Evolutionary conservation across 2,888 invertebrate species (phyloP).

Genomic region (Stenodera caucasica): DNA sequence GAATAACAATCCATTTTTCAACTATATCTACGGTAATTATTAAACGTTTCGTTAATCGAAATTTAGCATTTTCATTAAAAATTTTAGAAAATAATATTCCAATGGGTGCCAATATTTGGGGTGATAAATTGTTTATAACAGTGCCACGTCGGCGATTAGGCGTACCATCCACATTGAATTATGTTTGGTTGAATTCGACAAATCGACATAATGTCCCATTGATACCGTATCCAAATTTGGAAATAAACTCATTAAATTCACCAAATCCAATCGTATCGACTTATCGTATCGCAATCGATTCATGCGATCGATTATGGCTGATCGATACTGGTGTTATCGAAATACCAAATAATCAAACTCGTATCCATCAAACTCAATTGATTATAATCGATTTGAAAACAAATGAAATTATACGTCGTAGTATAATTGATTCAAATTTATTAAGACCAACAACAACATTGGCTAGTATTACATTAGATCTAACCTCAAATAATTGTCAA

Average conservation of each 20-base stretch:
- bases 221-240: slow-evolving; percentile 61
- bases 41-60: not conserved
- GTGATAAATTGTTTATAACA: slow-evolving; percentile 69
- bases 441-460: slow-evolving; percentile 58
- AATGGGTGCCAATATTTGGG: slow-evolving; percentile 67
- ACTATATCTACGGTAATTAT: slow-evolving; percentile 20
- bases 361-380: slow-evolving; percentile 64
- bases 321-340: slow-evolving; percentile 76
- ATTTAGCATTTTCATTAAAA: not conserved
- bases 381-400: slow-evolving; percentile 69
- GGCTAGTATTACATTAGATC: slow-evolving; percentile 72
- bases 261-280: slow-evolving; percentile 62
- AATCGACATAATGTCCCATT: slow-evolving; percentile 58
- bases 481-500: slow-evolving; percentile 60
- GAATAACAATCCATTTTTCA: not conserved
- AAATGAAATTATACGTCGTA: slow-evolving; percentile 62
- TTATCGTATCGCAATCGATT: slow-evolving; percentile 71
- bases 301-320: slow-evolving; percentile 76
- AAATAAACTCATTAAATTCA: slow-evolving; percentile 62
- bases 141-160: slow-evolving; percentile 70
- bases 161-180: slow-evolving; percentile 58
- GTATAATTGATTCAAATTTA: slow-evolving; percentile 59
- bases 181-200: slow-evolving; percentile 48
- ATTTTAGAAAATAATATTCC: slow-evolving; percentile 64
- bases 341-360: slow-evolving; percentile 59